These are phyloP conservation scores for Odontesthes bonariensis DNA, from an alignment of 2,113 vertebrate genomes.

Conservation along the genomic window DNA sequence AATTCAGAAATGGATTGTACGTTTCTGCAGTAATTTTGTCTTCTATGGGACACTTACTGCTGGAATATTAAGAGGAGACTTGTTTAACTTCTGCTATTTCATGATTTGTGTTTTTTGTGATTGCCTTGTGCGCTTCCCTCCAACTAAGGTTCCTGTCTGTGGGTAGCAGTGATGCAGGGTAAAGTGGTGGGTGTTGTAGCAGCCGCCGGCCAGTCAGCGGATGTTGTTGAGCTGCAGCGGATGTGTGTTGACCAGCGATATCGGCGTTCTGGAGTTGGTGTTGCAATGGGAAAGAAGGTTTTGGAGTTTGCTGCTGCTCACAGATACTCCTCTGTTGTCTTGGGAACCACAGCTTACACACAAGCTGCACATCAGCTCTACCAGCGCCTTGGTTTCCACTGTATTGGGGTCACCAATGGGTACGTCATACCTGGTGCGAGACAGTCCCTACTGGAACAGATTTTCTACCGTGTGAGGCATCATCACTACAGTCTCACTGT, in stretches of 20 bases:
- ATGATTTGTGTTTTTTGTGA: too few relatives aligned
- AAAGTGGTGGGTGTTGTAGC: conserved; percentile 89
- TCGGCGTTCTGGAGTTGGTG: conserved; percentile 84
- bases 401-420: conserved; percentile 83
- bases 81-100: too few relatives aligned
- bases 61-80: too few relatives aligned
- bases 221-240: conserved; percentile 84
- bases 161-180: conserved; percentile 87
- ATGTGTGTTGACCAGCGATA: conserved; percentile 88
- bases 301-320: conserved; percentile 87
- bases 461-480: conserved; percentile 90
- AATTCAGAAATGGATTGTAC: too few relatives aligned
- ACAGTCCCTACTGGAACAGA: conserved; percentile 81
- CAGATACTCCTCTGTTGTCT: conserved; percentile 83
- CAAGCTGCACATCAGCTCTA: conserved; percentile 88
- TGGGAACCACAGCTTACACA: conserved; percentile 89
- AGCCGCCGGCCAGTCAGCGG: conserved; percentile 75
- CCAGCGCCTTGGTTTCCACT: conserved; percentile 87
- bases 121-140: too few relatives aligned
- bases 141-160: conserved; percentile 86
- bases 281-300: conserved; percentile 86
- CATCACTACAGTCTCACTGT: conserved; percentile 86
- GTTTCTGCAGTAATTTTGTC: too few relatives aligned
- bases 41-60: too few relatives aligned
- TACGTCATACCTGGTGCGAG: conserved; percentile 83